Evolutionary conservation across 2,113 vertebrate genomes (phyloP).

Genomic region (Theropithecus gelada): DNA sequence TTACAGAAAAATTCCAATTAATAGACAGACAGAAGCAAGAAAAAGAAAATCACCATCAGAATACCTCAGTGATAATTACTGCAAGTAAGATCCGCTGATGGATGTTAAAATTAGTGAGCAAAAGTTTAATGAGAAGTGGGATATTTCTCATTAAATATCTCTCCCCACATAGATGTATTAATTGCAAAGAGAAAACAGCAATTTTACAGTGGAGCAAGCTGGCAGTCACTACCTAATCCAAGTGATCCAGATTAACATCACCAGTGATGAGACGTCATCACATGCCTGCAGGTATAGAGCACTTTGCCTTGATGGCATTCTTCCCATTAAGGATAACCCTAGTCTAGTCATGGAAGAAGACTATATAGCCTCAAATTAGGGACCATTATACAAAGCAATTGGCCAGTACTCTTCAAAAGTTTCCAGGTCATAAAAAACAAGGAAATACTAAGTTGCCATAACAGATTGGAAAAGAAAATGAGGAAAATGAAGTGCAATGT

Average conservation of each 20-base stretch:
- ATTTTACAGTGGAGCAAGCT: neutral
- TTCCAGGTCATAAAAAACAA: neutral
- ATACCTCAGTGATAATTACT: too few species aligned
- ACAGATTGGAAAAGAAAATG: neutral
- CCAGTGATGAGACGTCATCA: rapidly evolving
- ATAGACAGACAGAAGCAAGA: neutral
- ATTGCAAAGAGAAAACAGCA: neutral
- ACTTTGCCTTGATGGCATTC: neutral
- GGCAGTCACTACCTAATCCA: rapidly evolving
- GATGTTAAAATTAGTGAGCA: neutral
- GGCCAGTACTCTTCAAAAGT: neutral
- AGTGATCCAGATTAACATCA: too few species aligned
- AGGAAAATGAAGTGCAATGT: neutral
- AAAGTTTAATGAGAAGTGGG: neutral
- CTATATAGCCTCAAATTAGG: neutral
- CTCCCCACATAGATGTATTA: neutral
- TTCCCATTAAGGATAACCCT: neutral
- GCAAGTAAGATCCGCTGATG: neutral
- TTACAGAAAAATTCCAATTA: neutral
- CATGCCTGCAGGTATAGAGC: rapidly evolving
- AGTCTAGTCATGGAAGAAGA: neutral
- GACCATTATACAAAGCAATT: neutral
- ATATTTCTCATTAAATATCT: neutral
- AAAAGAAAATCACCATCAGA: neutral
- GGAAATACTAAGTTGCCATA: neutral